Conservation (phyloP, 2,888 invertebrate genomes). For the Noctua comes region DNA sequence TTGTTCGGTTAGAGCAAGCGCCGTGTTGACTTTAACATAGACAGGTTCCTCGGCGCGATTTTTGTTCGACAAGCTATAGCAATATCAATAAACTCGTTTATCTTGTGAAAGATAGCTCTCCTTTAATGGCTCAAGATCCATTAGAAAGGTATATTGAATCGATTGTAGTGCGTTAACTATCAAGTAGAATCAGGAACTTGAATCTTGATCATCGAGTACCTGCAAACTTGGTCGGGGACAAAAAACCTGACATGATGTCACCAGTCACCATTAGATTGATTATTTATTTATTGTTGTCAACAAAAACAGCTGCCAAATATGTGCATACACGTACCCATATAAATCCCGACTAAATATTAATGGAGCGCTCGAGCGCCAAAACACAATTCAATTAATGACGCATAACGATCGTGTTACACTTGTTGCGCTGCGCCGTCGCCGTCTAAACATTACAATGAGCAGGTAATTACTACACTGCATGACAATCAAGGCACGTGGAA, state of each 20-base stretch:
- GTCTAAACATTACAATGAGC: constrained; percentile 69
- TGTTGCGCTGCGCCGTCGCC: constrained; percentile 59
- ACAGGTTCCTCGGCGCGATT: constrained; percentile 78
- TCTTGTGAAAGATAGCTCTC: constrained; percentile 78
- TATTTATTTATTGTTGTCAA: constrained; percentile 61
- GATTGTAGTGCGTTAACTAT: constrained; percentile 45
- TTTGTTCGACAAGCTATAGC: constrained; percentile 76
- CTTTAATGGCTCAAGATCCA: constrained; percentile 74
- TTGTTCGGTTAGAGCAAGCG: constrained; percentile 78
- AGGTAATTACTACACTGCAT: constrained; percentile 67
- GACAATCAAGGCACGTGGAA: constrained; percentile 68
- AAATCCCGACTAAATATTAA: constrained; percentile 70
- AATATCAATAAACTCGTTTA: constrained; percentile 84
- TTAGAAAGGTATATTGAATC: constrained; percentile 69
- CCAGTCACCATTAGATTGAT: constrained; percentile 37
- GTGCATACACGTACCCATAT: constrained; percentile 73
- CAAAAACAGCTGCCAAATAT: constrained; percentile 71
- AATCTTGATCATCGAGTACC: constrained; percentile 10
- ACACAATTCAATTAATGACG: constrained; percentile 76
- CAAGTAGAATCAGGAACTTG: constrained; percentile 37
- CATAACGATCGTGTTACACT: constrained; percentile 74
- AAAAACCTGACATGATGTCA: constrained; percentile 57
- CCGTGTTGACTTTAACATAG: constrained; percentile 79
- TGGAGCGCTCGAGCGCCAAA: constrained; percentile 71
- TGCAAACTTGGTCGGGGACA: constrained; percentile 20